Evolutionary conservation across 1,140 invertebrate species (phyloP).

Genomic region (Bilobella aurantiaca): DNA sequence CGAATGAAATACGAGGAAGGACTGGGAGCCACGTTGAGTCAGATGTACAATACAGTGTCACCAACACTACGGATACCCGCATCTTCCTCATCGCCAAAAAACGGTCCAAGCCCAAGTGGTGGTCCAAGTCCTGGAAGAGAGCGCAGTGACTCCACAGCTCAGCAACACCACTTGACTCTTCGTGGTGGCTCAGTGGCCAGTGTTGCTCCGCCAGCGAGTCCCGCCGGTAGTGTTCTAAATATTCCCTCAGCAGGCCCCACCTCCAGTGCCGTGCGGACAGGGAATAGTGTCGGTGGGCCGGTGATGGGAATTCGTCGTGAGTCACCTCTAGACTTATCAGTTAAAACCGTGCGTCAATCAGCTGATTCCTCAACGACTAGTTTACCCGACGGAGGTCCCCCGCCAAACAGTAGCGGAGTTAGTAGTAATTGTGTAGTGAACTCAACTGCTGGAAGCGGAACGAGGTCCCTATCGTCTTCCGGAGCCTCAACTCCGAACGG

Average conservation of each 20-base stretch:
- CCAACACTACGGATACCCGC: constrained; percentile 14
- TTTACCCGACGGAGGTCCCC: not conserved
- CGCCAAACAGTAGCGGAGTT: not conserved
- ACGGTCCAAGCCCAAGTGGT: constrained; percentile 1
- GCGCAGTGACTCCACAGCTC: no score
- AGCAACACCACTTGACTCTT: constrained; percentile 3
- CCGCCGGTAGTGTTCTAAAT: constrained; percentile 6
- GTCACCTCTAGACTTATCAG: constrained; percentile 69
- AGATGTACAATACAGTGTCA: constrained; percentile 25
- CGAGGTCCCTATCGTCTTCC: constrained; percentile 7
- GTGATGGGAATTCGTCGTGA: constrained; percentile 43
- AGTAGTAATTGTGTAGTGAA: not conserved
- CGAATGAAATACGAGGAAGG: constrained; percentile 33
- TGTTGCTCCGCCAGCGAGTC: not conserved
- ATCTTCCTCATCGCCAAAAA: constrained; percentile 17
- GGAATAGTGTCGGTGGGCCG: constrained; percentile 2
- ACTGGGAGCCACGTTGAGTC: constrained; percentile 32
- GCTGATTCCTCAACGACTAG: constrained; percentile 59
- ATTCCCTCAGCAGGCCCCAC: constrained; percentile 10
- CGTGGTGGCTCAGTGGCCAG: constrained; percentile 1
- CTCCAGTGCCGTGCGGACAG: not conserved
- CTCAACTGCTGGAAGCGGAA: not conserved
- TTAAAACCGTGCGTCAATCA: constrained; percentile 71
- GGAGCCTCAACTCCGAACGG: constrained; percentile 7
- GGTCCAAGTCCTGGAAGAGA: constrained; percentile 8